These are phyloP conservation scores for Lutraria rhynchaena DNA, from an alignment of 1,140 invertebrate genomes.

Conservation along the genomic window DNA sequence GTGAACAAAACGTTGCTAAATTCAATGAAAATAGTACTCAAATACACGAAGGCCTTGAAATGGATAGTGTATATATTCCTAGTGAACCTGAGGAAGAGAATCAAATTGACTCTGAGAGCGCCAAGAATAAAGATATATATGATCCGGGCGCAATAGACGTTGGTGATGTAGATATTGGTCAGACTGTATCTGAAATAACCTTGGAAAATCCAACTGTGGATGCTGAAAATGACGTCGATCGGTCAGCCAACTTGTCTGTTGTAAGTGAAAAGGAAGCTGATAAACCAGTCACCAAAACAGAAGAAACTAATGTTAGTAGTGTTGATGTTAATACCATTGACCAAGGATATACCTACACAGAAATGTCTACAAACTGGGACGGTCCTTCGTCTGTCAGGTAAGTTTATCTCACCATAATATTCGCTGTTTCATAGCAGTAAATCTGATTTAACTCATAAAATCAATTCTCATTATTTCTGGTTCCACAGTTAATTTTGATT, in stretches of 20 bases:
- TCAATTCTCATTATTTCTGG: background rate
- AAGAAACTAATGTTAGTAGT: background rate
- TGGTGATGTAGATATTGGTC: slow-evolving; percentile 36
- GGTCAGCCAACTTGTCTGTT: background rate
- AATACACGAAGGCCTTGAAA: background rate
- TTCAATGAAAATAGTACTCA: background rate
- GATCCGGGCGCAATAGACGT: slow-evolving; percentile 11
- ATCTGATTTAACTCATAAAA: background rate
- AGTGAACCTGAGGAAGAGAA: background rate
- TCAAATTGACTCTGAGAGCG: background rate
- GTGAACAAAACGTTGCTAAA: background rate
- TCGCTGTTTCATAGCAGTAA: background rate
- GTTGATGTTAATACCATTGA: slow-evolving; percentile 1
- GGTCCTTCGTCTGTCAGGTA: slow-evolving; percentile 36
- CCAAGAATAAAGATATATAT: background rate
- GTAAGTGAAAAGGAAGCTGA: background rate
- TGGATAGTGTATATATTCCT: slow-evolving; percentile 24
- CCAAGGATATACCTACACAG: slow-evolving; percentile 24
- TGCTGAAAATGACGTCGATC: background rate
- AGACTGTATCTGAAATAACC: slow-evolving; percentile 31
- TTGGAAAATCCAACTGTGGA: slow-evolving; percentile 22
- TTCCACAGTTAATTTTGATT: background rate
- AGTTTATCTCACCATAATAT: background rate
- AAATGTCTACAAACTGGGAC: slow-evolving; percentile 13
- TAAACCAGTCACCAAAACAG: background rate